Evolutionary conservation across 2,113 vertebrate species (phyloP).

Genomic region (Microtus ochrogaster): DNA sequence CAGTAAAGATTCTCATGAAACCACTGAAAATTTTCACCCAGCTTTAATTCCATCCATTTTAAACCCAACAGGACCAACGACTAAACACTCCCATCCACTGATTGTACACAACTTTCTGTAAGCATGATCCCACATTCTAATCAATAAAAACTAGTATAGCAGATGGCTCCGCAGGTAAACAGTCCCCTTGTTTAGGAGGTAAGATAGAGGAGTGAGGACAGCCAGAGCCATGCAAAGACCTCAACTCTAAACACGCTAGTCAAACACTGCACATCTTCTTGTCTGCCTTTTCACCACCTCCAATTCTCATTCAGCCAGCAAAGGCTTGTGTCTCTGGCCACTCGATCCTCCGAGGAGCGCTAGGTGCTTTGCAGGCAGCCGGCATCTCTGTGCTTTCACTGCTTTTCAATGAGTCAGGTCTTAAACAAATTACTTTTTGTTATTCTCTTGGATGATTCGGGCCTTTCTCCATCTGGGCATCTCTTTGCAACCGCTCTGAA

Average conservation of each 20-base stretch:
- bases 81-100: neutral
- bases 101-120: neutral
- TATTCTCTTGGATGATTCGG: neutral
- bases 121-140: neutral
- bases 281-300: neutral
- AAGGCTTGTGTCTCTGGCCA: neutral
- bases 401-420: neutral
- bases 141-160: neutral
- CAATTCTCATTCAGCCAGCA: neutral
- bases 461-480: neutral
- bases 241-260: neutral
- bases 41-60: neutral
- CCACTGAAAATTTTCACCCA: neutral
- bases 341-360: neutral
- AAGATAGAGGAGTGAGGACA: neutral
- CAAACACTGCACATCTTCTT: neutral
- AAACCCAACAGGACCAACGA: neutral
- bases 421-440: neutral
- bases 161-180: neutral
- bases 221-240: neutral
- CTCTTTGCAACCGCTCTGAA: accelerated
- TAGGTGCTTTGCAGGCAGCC: too few relatives aligned
- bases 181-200: neutral
- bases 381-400: neutral
- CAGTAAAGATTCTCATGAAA: too few relatives aligned